Conservation (phyloP, 2,797 vertebrate species). For the Florisuga fusca region DNA sequence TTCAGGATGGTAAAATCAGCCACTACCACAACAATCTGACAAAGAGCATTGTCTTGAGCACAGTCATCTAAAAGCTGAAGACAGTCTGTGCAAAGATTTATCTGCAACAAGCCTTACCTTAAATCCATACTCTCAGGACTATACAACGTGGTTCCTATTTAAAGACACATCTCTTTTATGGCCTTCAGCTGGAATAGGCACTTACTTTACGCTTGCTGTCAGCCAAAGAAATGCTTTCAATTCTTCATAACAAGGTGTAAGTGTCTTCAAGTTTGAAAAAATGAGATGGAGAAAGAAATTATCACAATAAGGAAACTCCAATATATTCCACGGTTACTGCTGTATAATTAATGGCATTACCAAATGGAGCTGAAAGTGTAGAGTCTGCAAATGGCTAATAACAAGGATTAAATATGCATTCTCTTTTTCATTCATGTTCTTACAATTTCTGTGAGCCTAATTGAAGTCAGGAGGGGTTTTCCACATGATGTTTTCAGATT, state of each 20-base stretch:
- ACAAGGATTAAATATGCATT: constrained; percentile 48
- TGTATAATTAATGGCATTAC: constrained; percentile 63
- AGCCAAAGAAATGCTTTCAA: constrained; percentile 12
- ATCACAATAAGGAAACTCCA: constrained; percentile 20
- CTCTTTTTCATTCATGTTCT: constrained; percentile 25
- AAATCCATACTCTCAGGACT: background rate
- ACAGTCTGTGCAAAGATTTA: background rate
- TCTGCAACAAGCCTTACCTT: background rate
- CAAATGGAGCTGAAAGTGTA: constrained; percentile 63
- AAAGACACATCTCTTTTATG: background rate
- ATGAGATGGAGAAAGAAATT: background rate
- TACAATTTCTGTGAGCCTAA: constrained; percentile 38
- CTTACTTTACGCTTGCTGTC: background rate
- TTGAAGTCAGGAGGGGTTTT: constrained; percentile 50
- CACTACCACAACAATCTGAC: background rate
- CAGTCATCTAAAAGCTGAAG: background rate
- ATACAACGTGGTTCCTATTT: background rate
- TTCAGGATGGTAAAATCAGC: background rate
- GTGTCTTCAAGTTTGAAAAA: background rate
- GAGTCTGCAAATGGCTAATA: constrained; percentile 68
- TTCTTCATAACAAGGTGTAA: constrained; percentile 36
- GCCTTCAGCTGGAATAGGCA: background rate
- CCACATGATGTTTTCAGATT: constrained; percentile 21
- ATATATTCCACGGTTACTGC: constrained; percentile 59
- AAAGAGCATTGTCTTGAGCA: background rate